A percentile compares a stretch with the other conserved stretches of the same genome.
Evolutionary conservation across 2,888 invertebrate genomes (phyloP).

Genomic region (Spilarctia lutea): DNA sequence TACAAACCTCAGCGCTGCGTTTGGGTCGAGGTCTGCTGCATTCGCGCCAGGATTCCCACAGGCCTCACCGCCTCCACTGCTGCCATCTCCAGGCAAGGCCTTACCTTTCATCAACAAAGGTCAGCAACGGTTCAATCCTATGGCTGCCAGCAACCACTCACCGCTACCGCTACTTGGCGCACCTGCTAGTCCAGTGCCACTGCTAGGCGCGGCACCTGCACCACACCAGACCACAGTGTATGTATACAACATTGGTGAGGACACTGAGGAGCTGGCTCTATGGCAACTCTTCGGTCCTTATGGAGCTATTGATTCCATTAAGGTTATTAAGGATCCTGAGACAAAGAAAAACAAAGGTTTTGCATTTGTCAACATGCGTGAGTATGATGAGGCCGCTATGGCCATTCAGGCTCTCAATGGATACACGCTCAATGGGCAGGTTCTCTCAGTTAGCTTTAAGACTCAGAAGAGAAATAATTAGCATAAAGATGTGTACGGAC

Average conservation of each 20-base stretch:
- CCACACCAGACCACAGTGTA: constrained; percentile 84
- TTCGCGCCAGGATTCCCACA: constrained; percentile 79
- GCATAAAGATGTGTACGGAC: constrained; percentile 68
- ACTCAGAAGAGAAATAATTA: constrained; percentile 85
- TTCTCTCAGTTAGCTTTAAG: constrained; percentile 86
- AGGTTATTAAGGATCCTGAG: constrained; percentile 85
- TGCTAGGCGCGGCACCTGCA: constrained; percentile 73
- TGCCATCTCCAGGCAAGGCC: constrained; percentile 83
- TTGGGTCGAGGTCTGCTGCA: constrained; percentile 74
- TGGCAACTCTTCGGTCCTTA: constrained; percentile 86
- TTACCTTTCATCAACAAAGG: constrained; percentile 84
- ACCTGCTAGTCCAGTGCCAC: constrained; percentile 79
- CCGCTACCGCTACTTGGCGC: constrained; percentile 80
- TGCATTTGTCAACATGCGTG: constrained; percentile 85
- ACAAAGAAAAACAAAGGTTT: constrained; percentile 86
- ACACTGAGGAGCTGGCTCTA: constrained; percentile 83
- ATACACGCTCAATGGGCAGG: constrained; percentile 86
- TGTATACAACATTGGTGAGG: constrained; percentile 85
- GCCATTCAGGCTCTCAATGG: constrained; percentile 85
- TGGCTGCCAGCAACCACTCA: constrained; percentile 81
- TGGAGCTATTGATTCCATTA: constrained; percentile 85
- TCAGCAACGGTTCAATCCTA: constrained; percentile 83
- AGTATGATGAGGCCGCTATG: constrained; percentile 85
- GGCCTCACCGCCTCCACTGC: constrained; percentile 80
- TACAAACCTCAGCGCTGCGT: constrained; percentile 73